Evolutionary conservation across 2,113 vertebrate species (phyloP).

Genomic region (Thunnus thynnus): DNA sequence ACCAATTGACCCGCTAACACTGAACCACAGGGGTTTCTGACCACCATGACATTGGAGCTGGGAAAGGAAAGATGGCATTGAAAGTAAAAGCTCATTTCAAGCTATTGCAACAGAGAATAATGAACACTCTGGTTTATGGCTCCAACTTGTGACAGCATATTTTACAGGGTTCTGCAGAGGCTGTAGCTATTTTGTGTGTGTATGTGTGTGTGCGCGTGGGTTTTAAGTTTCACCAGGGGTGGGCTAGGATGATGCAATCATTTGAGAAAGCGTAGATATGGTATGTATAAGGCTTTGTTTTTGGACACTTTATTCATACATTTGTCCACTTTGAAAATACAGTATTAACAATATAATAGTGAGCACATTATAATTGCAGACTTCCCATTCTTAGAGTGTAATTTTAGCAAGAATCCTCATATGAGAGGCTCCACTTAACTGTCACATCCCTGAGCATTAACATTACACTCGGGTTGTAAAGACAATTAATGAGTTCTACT

Average conservation of each 20-base stretch:
- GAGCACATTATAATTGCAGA: background rate
- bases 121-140: constrained; percentile 41
- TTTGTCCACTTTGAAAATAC: background rate
- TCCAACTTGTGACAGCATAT: constrained; percentile 21
- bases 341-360: background rate
- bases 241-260: constrained; percentile 36
- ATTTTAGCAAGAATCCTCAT: background rate
- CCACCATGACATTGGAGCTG: constrained; percentile 45
- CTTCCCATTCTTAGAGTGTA: background rate
- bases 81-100: constrained; percentile 44
- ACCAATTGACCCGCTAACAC: constrained; percentile 45
- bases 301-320: background rate
- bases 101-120: constrained; percentile 60
- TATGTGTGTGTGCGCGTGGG: background rate
- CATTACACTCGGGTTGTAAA: constrained; percentile 14
- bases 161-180: constrained; percentile 18
- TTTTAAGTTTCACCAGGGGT: constrained; percentile 5
- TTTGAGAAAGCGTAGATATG: constrained; percentile 4
- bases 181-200: background rate
- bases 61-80: constrained; percentile 21
- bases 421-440: background rate
- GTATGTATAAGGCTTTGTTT: constrained; percentile 12
- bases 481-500: constrained; percentile 23
- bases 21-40: constrained; percentile 39
- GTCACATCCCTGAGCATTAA: background rate